A percentile compares a stretch with the other conserved stretches of the same genome.
Conservation (phyloP, 2,113 vertebrate species). For the Rhabdornis inornatus region DNA sequence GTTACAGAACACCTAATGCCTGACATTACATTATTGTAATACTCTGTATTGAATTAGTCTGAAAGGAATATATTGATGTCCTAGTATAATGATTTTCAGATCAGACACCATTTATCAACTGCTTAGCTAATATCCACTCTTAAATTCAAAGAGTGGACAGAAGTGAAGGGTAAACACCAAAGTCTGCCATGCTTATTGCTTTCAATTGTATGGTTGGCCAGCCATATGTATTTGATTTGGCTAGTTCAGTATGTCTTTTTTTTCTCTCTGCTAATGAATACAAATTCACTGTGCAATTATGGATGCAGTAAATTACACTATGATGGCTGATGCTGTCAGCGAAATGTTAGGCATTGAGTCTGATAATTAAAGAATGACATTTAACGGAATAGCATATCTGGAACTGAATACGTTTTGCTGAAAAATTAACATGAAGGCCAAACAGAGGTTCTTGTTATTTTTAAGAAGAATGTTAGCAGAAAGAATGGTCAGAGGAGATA, state of each 20-base stretch:
- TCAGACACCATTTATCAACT: background rate
- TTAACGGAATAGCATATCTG: background rate
- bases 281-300: slow-evolving; percentile 4
- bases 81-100: background rate
- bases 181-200: background rate
- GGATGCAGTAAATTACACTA: slow-evolving; percentile 2
- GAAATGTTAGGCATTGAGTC: background rate
- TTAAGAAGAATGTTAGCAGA: background rate
- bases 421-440: slow-evolving; percentile 29
- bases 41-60: background rate
- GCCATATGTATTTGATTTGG: slow-evolving; percentile 13
- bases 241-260: background rate
- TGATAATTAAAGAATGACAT: slow-evolving; percentile 28
- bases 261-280: slow-evolving; percentile 6
- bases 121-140: background rate
- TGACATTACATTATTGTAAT: background rate
- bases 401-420: background rate
- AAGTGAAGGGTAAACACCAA: background rate
- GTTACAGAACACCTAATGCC: background rate
- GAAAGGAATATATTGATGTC: background rate
- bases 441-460: background rate
- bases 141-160: background rate
- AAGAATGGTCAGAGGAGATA: background rate
- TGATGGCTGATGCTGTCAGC: slow-evolving; percentile 16
- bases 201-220: background rate